Conservation (phyloP, 2,113 vertebrate genomes). For the Prionailurus bengalensis region DNA sequence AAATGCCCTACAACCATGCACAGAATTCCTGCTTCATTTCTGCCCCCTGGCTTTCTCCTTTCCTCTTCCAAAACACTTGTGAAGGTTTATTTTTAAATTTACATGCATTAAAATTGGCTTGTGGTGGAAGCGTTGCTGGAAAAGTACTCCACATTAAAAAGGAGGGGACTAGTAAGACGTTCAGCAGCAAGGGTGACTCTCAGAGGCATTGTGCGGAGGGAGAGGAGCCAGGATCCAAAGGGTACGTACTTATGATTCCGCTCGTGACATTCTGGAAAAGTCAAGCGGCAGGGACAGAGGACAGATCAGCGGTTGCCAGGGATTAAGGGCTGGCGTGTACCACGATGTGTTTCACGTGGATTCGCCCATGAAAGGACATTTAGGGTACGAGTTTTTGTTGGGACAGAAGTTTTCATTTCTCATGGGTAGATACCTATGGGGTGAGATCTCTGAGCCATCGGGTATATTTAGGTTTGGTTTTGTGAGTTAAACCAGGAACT, state of each 20-base stretch:
- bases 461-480: constrained; percentile 2
- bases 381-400: background rate
- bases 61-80: background rate
- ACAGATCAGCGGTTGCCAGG: background rate
- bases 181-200: background rate
- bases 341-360: background rate
- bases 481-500: background rate
- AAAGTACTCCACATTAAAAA: background rate
- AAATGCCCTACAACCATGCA: background rate
- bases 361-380: background rate
- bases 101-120: constrained; percentile 4
- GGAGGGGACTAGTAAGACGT: background rate
- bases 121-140: background rate
- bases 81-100: background rate
- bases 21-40: background rate
- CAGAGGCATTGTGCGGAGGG: background rate
- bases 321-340: background rate
- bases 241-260: background rate
- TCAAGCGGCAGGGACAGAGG: background rate
- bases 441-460: background rate
- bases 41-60: background rate
- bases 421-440: background rate
- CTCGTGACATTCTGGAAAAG: constrained; percentile 21
- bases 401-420: background rate
- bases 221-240: background rate